Percentiles rank a stretch among this genome's conserved stretches.
phyloP scores from a whole-genome alignment of 2,888 invertebrate species.

The Coleophora deauratella region DNA sequence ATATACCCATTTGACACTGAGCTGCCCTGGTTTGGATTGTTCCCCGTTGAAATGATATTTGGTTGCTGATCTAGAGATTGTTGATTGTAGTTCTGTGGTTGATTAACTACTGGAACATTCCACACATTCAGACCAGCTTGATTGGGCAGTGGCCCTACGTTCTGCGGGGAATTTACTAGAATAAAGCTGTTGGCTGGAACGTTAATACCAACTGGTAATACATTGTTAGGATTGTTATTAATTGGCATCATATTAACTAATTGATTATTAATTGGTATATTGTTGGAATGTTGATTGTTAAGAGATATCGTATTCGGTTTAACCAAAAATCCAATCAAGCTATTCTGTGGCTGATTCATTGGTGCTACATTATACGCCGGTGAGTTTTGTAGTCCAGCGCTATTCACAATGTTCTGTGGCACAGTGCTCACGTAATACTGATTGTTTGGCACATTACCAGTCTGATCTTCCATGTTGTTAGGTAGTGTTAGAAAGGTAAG shows the following conservation, averaged over 20 bases:
- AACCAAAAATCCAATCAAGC: neutral
- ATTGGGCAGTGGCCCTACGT: neutral
- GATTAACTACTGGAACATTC: no score
- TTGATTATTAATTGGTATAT: no score
- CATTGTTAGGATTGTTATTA: slow-evolving; percentile 1
- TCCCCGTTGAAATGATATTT: no score
- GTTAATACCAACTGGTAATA: neutral
- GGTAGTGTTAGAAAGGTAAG: neutral
- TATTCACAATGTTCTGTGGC: neutral
- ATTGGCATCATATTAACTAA: neutral
- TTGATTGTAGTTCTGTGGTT: no score
- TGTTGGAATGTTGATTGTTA: neutral
- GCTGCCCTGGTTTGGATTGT: no score
- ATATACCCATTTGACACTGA: no score
- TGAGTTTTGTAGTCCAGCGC: neutral
- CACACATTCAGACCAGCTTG: neutral
- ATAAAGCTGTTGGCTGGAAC: neutral
- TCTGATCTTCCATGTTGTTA: neutral
- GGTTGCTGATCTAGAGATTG: no score
- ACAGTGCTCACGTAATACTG: neutral
- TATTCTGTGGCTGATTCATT: neutral
- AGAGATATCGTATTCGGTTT: no score
- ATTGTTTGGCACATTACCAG: neutral
- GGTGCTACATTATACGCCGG: neutral
- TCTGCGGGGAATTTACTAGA: neutral